Evolutionary conservation across 2,888 invertebrate genomes (phyloP), one percentile per base, ranked within the genome.

Genomic region (Antheraea yamamai): DNA sequence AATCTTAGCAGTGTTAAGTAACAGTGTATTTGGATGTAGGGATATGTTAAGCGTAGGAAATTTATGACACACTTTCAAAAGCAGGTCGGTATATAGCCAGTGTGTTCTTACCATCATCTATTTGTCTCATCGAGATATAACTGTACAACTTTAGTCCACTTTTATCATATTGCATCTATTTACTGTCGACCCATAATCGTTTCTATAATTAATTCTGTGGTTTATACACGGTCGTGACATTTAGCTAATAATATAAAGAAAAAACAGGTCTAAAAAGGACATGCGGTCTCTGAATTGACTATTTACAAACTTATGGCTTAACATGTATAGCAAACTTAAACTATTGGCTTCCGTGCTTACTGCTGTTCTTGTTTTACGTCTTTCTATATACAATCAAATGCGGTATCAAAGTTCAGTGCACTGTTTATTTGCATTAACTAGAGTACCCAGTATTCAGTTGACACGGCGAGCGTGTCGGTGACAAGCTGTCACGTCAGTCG

Each of bases 401-500:
- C 23, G 14, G 26, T 64, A 64, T 64, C 23, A 26, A 14, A 64
- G 64, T 64, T 20, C 68, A 68, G 4, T 68, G 68, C 68, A 39
- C 35, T 35, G 39, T 68, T 68, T 68, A 68, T 68, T 68, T 68
- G 70, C 70, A 39, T 70, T 39, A 70, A 20, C 39, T 39, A 12
- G 35, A 30, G 35, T 35, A n/a, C 61, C 61, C 12, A 70, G 70
- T 14, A n/a, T 70, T 39, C 39, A 20, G 70, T 39, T 70, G 70
- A 70, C 70, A 39, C n/a, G 70, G 39, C 39, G 35, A 70, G 82
- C 79, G 83, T 88, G 89, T 77, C 76, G 76, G 78, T 87, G 88
- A 88, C 89, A 88, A 83, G 76, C 81, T 87, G 87, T 89, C 89
- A 87, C 85, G 85, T 88, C 87, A 87, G 79, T 75, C 77, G 77